phyloP scores from a whole-genome alignment of 2,888 invertebrate species.

The Melipona bicolor region DNA sequence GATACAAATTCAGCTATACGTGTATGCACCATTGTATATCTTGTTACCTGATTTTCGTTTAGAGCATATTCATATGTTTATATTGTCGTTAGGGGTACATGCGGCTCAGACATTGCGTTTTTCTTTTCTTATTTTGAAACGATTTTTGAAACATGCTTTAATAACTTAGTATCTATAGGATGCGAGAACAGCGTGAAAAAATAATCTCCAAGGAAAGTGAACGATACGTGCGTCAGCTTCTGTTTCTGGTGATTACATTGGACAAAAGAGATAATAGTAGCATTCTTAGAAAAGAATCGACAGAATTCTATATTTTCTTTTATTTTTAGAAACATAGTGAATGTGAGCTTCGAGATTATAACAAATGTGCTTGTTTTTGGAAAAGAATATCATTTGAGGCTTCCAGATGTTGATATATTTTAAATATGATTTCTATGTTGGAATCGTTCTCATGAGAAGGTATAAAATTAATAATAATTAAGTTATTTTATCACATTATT shows the following conservation, averaged over 20 bases:
- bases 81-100: constrained; percentile 22
- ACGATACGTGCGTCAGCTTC: constrained; percentile 36
- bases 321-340: constrained; percentile 21
- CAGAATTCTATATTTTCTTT: constrained; percentile 19
- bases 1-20: constrained; percentile 48
- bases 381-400: neutral
- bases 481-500: neutral
- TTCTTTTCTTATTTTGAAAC: neutral
- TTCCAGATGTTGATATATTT: constrained; percentile 1
- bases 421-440: neutral
- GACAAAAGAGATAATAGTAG: constrained; percentile 18
- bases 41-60: constrained; percentile 64
- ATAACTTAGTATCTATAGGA: neutral
- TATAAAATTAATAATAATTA: neutral
- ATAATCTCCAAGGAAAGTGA: neutral
- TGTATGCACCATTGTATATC: constrained; percentile 58
- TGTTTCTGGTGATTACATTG: constrained; percentile 17
- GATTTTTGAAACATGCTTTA: neutral
- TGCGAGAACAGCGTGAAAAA: neutral
- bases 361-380: neutral
- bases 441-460: neutral
- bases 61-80: constrained; percentile 37
- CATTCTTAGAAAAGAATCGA: neutral
- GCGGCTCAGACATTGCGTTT: constrained; percentile 3
- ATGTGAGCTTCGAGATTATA: neutral